Evolutionary conservation across 2,888 invertebrate genomes (phyloP), one percentile per base, ranked within the genome.

Genomic region (Patella caerulea): DNA sequence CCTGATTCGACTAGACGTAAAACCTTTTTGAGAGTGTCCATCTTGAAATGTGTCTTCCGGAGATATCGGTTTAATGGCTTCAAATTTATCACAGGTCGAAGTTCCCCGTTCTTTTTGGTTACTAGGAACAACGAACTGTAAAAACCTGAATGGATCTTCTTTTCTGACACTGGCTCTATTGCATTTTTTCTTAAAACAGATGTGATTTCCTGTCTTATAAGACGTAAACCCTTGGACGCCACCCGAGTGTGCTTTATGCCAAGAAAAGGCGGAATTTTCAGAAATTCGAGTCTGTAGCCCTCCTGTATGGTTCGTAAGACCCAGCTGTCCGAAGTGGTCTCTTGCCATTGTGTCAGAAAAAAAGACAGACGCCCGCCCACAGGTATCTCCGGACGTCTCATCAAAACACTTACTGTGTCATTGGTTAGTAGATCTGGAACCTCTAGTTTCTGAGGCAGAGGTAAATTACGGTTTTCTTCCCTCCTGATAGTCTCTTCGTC

Each of bases 1-100:
- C 76, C 76, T 77, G 55, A 70, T 72, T 65, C 76, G n/a, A 78
- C 81, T 54, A 81, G 45, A 72, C 79, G 79, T 69, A 82, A 17
- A 55, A 81, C 81, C 45, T 82, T 79, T 11, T 72, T 15, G 14
- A 82, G 45, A 5, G 76, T 78, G 72, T 79, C 79, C 79, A 81
- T 79, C 59, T 81, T 82, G 82, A 82, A 82, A 74, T 81, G 79
- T 54, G 79, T 75, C 59, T 78, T 83, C 69, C 19, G 7, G 71
- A 83, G 79, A 78, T 82, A 82, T 77, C 52, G 24, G 75, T 82
- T 82, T 69, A 82, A 79, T 45, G 81, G 82, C 70, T 73, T 81
- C 14, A 78, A 71, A 69, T 80, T 82, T 72, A 80, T 78, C 78
- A 65, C 65, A 9, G 65, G 65, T 19, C 65, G 19, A n/a, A 65